Base-by-base conservation (phyloP, 1,140 invertebrate species). In the Papilio aristodemus region DNA sequence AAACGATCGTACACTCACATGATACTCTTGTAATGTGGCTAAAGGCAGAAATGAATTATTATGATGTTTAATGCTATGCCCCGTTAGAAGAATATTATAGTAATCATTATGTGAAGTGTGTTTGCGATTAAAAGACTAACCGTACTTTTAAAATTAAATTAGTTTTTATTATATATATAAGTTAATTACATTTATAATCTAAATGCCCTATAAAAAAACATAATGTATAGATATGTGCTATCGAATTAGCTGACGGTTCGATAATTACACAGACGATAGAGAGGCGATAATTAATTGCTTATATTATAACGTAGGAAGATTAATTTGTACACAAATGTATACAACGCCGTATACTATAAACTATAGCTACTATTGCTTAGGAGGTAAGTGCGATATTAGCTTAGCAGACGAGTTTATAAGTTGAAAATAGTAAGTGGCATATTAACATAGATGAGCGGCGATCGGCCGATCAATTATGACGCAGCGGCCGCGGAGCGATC, bases 381-480 rank as follows among this genome's bases (percentile, higher is more conserved):
- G 22, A 11, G 3, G 1, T 72, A 69, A 60, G 54, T 9, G 36
- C 19, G 39, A 69, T 50, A 69, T 58, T 69, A 32, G 67, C 39
- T 6, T 67, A 67, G 25, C 71, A 27, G n/a, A 46, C 4, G 19
- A 69, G 32, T 41, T 39, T 57, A 64, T 32, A 25, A 50, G 41
- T 22, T 13, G 54, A 54, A 67, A 68, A 70, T 68, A 62, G 46
- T 54, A 64, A 59, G 63, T 68, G 70, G 58, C 69, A 71, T 71
- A 73, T 80, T 77, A 80, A 68, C 74, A 80, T 80, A 80, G 75
- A 79, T 79, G 70, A 46, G 73, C 63, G 72, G 71, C 66, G 74
- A 71, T 73, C 60, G 69, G 17, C 25, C 38, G 70, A 57, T 70
- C 75, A 77, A 79, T 79, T 77, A 79, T 77, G 71, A 77, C 66